Conservation (phyloP, 1,140 invertebrate genomes). For the Drosophila truncata region DNA sequence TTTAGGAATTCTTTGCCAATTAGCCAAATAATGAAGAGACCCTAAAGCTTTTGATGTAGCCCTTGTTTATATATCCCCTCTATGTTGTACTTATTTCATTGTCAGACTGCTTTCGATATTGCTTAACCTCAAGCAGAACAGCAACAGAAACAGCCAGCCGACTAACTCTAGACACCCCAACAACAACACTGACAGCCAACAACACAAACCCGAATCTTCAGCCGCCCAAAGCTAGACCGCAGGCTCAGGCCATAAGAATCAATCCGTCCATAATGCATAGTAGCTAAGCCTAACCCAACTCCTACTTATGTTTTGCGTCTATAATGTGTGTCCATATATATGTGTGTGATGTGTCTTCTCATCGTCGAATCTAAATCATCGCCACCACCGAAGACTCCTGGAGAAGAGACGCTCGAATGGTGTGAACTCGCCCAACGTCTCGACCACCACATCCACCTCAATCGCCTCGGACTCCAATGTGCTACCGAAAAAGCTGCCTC, state of each 20-base stretch:
- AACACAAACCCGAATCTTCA: conserved; percentile 38
- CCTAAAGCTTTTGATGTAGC: neutral
- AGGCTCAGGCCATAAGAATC: conserved; percentile 11
- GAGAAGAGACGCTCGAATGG: conserved; percentile 68
- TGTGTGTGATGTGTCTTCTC: conserved; percentile 16
- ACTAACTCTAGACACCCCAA: conserved; percentile 38
- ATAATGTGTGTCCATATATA: conserved; percentile 51
- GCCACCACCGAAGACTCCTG: conserved; percentile 58
- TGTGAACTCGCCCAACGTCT: conserved; percentile 56
- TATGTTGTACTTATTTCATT: conserved; percentile 70
- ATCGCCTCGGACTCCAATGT: conserved; percentile 63
- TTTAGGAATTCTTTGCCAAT: neutral
- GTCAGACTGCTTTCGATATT: conserved; percentile 75
- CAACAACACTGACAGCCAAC: conserved; percentile 40
- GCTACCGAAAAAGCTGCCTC: conserved; percentile 57
- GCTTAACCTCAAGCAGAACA: conserved; percentile 52
- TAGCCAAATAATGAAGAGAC: neutral
- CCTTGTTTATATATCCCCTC: conserved; percentile 13
- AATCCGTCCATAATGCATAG: conserved; percentile 30
- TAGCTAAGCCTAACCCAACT: conserved; percentile 23
- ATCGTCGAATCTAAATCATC: conserved; percentile 24
- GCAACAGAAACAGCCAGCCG: conserved; percentile 38
- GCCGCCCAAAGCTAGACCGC: conserved; percentile 13
- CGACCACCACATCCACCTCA: conserved; percentile 67
- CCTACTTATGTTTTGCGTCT: conserved; percentile 38